Evolutionary conservation across 2,113 vertebrate species (phyloP), one percentile per base, ranked within the genome.

Genomic region (Pandion haliaetus): DNA sequence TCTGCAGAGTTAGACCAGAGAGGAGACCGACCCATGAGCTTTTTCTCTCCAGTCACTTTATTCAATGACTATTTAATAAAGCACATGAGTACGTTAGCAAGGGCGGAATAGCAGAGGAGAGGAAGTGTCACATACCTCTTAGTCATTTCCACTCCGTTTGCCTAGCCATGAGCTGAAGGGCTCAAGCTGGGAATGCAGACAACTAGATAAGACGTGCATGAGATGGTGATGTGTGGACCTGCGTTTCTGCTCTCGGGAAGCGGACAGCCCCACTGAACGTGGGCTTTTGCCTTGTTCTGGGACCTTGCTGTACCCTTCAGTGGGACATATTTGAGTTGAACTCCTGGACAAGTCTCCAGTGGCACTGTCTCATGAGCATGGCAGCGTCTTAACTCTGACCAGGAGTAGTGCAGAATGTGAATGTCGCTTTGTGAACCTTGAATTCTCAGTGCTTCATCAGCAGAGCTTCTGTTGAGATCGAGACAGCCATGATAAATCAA

Each of bases 381-480:
- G 57, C 87, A 73, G 55, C 3, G 0, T 69, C 69, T 79, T 21
- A 57, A 5, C 62, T 86, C 57, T 62, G 83, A 34, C 14, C 82
- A 55, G 63, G 42, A 94, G 84, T 71, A 57, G 84, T 28, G 58
- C 45, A 63, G 93, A 95, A 86, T 67, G 45, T 90, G 79, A 92
- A 88, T 91, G 84, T 92, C 2, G 2, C 50, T 94, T 82, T 66
- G 63, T 73, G 57, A 89, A 94, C 93, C 72, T 90, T 54, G 40
- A 81, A 36, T 90, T 93, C 58, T 78, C 63, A 88, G 57, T 82
- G 72, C 66, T 97, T 90, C 86, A 28, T 32, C 94, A 93, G 79
- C 86, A 91, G 83, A 94, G 69, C 76, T 87, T 52, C 81, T 95
- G 83, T 76, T 90, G 93, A 63, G 54, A 86, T n/a, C n/a, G 76